Evolutionary conservation across 2,113 vertebrate species (phyloP).

Genomic region (Archilochus colubris): DNA sequence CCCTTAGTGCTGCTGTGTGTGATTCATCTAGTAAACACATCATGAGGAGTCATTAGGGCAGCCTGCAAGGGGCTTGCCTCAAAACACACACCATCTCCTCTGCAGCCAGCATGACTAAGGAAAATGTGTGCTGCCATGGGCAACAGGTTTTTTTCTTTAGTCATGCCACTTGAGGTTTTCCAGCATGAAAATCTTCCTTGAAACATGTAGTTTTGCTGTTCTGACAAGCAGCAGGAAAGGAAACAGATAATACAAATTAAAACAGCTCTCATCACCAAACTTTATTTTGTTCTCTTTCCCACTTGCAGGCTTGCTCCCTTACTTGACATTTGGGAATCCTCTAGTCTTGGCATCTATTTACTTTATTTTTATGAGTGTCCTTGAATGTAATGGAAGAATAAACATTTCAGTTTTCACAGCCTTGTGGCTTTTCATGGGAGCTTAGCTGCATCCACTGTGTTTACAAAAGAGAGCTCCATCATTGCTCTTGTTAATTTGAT

Average conservation of each 20-base stretch:
- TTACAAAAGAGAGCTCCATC: conserved; percentile 45
- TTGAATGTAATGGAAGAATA: conserved; percentile 30
- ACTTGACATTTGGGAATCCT: not conserved
- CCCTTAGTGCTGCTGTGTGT: not conserved
- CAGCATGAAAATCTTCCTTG: not conserved
- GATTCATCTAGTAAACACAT: not conserved
- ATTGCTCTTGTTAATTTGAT: conserved; percentile 22
- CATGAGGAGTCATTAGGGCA: not conserved
- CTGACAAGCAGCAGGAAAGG: not conserved
- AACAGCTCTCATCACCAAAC: not conserved
- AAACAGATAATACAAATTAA: not conserved
- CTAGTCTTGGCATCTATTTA: not conserved
- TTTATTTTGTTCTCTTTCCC: not conserved
- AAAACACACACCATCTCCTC: not conserved
- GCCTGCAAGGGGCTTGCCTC: not conserved
- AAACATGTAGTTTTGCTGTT: not conserved
- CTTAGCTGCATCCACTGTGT: conserved; percentile 16
- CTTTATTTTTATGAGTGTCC: conserved; percentile 30
- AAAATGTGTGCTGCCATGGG: not conserved
- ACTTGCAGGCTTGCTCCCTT: not conserved
- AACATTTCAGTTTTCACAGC: conserved; percentile 40
- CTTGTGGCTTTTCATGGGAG: conserved; percentile 34
- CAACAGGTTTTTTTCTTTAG: not conserved
- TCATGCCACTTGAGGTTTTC: not conserved
- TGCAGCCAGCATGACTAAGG: not conserved